Evolutionary conservation across 1,140 invertebrate species (phyloP).

Genomic region (Pectinophora gossypiella): DNA sequence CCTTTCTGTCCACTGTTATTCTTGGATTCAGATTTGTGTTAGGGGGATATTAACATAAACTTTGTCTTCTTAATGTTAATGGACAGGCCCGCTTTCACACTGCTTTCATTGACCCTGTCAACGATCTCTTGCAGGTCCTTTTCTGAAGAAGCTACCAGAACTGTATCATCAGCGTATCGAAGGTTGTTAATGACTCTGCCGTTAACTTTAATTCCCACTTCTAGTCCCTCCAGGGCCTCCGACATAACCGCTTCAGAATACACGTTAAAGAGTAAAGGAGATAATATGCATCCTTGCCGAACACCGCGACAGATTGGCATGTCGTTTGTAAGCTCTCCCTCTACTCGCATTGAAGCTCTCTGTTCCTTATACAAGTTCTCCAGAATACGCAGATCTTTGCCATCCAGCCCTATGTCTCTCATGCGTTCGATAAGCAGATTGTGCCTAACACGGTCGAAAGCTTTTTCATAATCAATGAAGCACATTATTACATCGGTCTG

Average conservation of each 20-base stretch:
- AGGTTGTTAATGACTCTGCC: no score
- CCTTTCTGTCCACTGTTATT: no score
- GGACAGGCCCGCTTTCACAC: no score
- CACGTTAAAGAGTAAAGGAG: background rate
- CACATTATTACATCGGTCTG: background rate
- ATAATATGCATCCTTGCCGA: constrained; percentile 7
- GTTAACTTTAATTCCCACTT: no score
- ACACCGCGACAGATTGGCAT: background rate
- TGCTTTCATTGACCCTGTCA: no score
- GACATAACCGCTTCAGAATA: no score
- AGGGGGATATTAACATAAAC: background rate
- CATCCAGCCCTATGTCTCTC: constrained; percentile 9
- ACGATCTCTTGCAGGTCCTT: no score
- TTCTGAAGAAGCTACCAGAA: no score
- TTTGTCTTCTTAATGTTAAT: no score
- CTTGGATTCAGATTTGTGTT: no score
- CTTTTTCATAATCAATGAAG: constrained; percentile 1
- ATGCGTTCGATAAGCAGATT: constrained; percentile 6
- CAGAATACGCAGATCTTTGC: constrained; percentile 18
- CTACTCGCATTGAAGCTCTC: background rate
- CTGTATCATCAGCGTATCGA: no score
- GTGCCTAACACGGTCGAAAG: background rate
- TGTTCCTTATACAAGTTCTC: constrained; percentile 20
- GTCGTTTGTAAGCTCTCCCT: background rate
- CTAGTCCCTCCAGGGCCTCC: no score